Percentiles rank a stretch among this genome's conserved stretches.
phyloP scores from a whole-genome alignment of 2,888 invertebrate genomes.

The Tetragonula carbonaria region DNA sequence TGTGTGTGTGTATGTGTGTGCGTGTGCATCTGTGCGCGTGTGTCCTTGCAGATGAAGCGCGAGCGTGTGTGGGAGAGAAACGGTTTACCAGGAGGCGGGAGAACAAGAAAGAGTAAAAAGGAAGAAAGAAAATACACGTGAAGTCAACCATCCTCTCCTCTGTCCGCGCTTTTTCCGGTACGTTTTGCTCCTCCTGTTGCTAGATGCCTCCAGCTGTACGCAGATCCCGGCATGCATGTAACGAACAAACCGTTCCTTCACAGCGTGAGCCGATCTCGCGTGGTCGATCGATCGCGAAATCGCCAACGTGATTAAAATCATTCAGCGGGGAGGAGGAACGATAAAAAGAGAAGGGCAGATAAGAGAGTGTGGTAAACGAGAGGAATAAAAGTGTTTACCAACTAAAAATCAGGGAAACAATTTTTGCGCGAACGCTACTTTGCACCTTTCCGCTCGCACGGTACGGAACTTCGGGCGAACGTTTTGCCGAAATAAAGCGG shows the following conservation, averaged over 20 bases:
- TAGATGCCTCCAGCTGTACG: slow-evolving; percentile 69
- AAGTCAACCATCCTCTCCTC: slow-evolving; percentile 60
- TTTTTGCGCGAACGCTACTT: background rate
- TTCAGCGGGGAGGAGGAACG: too few species aligned
- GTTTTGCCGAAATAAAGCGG: slow-evolving; percentile 32
- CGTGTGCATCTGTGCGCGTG: slow-evolving; percentile 31
- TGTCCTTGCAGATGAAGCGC: slow-evolving; percentile 40
- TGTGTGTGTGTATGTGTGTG: slow-evolving; percentile 29
- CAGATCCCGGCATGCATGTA: slow-evolving; percentile 44
- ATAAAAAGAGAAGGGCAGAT: too few species aligned
- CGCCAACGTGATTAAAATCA: background rate
- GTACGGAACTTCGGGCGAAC: background rate
- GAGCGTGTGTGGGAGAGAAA: slow-evolving; percentile 46
- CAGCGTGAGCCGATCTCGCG: background rate
- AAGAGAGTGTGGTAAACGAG: background rate
- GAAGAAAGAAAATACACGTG: slow-evolving; percentile 56
- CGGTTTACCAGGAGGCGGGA: slow-evolving; percentile 42
- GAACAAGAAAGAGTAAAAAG: slow-evolving; percentile 52
- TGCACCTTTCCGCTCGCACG: background rate
- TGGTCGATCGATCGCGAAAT: background rate
- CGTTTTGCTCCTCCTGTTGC: slow-evolving; percentile 66
- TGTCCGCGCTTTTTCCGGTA: slow-evolving; percentile 67
- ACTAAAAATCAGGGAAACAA: background rate
- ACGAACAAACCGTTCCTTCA: background rate
- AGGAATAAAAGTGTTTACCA: background rate